These are phyloP conservation scores for Catharus bicknelli DNA, from an alignment of 2,113 vertebrate genomes.

Conservation along the genomic window DNA sequence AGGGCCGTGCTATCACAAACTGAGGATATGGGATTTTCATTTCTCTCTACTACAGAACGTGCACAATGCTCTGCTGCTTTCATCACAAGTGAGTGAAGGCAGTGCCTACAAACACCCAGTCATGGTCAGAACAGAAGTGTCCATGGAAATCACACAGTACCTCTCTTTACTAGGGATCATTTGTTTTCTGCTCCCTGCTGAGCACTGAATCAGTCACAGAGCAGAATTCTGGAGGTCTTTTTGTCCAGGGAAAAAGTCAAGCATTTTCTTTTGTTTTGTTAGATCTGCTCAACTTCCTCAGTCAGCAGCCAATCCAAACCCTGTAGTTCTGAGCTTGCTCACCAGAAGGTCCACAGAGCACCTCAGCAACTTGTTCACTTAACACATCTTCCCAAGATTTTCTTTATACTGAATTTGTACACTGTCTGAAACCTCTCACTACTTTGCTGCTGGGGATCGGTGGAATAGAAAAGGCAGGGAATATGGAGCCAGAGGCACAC, in stretches of 20 bases:
- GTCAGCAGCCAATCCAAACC: background rate
- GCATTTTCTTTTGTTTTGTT: background rate
- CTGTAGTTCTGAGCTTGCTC: background rate
- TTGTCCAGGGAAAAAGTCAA: background rate
- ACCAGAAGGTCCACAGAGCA: background rate
- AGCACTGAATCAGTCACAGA: background rate
- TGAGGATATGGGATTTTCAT: background rate
- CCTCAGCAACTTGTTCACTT: background rate
- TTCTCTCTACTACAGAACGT: fast-evolving
- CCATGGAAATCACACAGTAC: background rate
- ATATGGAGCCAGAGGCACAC: fast-evolving
- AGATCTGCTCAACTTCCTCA: background rate
- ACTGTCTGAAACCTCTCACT: background rate
- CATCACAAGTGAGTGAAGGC: background rate
- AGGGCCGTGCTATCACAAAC: background rate
- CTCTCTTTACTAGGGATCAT: background rate
- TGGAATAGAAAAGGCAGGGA: background rate
- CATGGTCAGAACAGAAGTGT: background rate
- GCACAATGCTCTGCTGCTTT: background rate
- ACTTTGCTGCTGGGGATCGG: fast-evolving
- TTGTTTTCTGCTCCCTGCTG: background rate
- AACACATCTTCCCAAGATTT: background rate
- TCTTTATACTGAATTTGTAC: background rate
- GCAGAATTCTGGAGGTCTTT: background rate
- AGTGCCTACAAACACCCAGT: background rate